Percentiles rank a stretch among this genome's conserved stretches.
Evolutionary conservation across 2,113 vertebrate species (phyloP).

Genomic region (Heloderma charlesbogerti): DNA sequence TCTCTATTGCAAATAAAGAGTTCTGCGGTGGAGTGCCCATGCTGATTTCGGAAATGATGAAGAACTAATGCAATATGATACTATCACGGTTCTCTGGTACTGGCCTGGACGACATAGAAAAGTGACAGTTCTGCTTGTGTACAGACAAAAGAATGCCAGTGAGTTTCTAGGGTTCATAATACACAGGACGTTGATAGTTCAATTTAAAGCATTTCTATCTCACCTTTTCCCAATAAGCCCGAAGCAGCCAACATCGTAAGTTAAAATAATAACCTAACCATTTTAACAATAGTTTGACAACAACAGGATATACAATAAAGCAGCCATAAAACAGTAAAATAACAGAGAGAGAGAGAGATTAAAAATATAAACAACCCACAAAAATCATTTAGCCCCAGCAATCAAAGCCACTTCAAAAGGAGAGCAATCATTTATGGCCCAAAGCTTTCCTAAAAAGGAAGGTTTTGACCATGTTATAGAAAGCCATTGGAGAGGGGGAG

Average conservation of each 20-base stretch:
- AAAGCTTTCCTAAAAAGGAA: too few species aligned
- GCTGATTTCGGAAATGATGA: conserved; percentile 11
- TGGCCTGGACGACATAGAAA: background rate
- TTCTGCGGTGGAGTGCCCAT: background rate
- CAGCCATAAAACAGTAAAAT: background rate
- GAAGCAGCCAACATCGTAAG: background rate
- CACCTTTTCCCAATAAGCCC: background rate
- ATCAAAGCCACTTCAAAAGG: background rate
- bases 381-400: background rate
- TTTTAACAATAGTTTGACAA: background rate
- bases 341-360: background rate
- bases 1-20: background rate
- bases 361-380: background rate
- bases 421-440: background rate
- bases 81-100: background rate
- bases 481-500: background rate
- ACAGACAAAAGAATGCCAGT: background rate
- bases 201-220: background rate
- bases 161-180: background rate
- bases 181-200: background rate
- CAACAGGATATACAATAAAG: background rate
- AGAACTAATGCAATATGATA: background rate
- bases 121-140: background rate
- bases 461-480: too few species aligned
- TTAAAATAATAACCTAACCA: background rate